A percentile compares a stretch with the other conserved stretches of the same genome.
phyloP scores from a whole-genome alignment of 64 coral and sea anemone species.

The Platygyra sinensis region DNA sequence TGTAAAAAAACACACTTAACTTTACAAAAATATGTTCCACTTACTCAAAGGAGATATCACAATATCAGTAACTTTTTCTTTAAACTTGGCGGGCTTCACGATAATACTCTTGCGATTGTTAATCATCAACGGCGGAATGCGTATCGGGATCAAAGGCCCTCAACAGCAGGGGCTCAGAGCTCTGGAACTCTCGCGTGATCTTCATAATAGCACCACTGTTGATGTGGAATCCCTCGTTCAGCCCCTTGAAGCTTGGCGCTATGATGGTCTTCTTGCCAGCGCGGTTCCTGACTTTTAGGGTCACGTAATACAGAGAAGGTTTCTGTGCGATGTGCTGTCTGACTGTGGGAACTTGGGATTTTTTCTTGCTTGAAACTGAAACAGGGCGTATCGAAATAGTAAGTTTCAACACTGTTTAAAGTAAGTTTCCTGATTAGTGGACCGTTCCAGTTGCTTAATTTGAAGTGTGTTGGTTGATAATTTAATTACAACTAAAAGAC shows the following conservation, averaged over 20 bases:
- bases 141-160: slow-evolving; percentile 78
- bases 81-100: slow-evolving; percentile 54
- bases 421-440: too few relatives aligned
- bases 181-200: slow-evolving; percentile 80
- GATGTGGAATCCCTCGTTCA: slow-evolving; percentile 78
- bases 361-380: slow-evolving; percentile 26
- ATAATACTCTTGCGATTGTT: slow-evolving; percentile 75
- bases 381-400: background rate
- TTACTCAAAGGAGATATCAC: slow-evolving; percentile 76
- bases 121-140: slow-evolving; percentile 55
- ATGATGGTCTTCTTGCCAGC: slow-evolving; percentile 80
- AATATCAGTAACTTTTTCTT: slow-evolving; percentile 48
- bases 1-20: too few relatives aligned
- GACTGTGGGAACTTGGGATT: background rate
- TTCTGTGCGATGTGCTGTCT: slow-evolving; percentile 34
- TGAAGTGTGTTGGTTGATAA: too few relatives aligned
- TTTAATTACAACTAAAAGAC: too few relatives aligned
- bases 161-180: slow-evolving; percentile 54
- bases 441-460: too few relatives aligned
- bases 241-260: slow-evolving; percentile 61
- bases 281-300: slow-evolving; percentile 82
- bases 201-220: slow-evolving; percentile 81
- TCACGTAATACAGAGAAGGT: slow-evolving; percentile 75
- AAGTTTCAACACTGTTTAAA: too few relatives aligned
- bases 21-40: background rate